Evolutionary conservation across 1,140 invertebrate genomes (phyloP).

Genomic region (Pseudomyrmex sp.): DNA sequence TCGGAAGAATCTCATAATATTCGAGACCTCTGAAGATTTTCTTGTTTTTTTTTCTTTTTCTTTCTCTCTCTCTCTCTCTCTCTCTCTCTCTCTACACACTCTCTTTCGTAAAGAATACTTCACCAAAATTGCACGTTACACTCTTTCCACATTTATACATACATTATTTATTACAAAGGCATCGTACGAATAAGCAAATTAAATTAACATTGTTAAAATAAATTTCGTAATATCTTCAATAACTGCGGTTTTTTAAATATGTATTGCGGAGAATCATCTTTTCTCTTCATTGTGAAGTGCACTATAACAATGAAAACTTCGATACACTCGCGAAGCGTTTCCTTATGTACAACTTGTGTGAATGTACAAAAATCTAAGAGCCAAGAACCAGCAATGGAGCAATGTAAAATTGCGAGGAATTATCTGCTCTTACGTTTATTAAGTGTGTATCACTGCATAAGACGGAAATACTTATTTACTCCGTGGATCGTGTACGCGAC

Average conservation of each 20-base stretch:
- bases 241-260: conserved; percentile 64
- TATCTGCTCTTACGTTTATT: conserved; percentile 68
- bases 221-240: conserved; percentile 72
- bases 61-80: too few relatives aligned
- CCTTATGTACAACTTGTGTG: conserved; percentile 72
- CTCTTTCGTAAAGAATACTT: conserved; percentile 70
- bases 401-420: conserved; percentile 71
- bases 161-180: conserved; percentile 76
- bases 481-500: conserved; percentile 68
- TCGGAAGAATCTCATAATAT: conserved; percentile 52
- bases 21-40: conserved; percentile 41
- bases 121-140: conserved; percentile 74
- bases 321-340: conserved; percentile 69
- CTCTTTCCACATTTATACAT: conserved; percentile 73
- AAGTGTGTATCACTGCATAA: conserved; percentile 72
- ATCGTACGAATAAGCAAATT: conserved; percentile 74
- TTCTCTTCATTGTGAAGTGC: conserved; percentile 60
- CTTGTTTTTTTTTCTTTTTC: conserved; percentile 1
- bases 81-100: conserved; percentile 43
- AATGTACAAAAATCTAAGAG: conserved; percentile 74
- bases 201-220: conserved; percentile 75
- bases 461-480: conserved; percentile 74
- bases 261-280: conserved; percentile 63
- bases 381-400: conserved; percentile 69
- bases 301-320: conserved; percentile 69